Percentiles rank a stretch among this genome's conserved stretches.
Conservation (phyloP, 64 coral and sea anemone genomes). For the Catalaphyllia jardinei region DNA sequence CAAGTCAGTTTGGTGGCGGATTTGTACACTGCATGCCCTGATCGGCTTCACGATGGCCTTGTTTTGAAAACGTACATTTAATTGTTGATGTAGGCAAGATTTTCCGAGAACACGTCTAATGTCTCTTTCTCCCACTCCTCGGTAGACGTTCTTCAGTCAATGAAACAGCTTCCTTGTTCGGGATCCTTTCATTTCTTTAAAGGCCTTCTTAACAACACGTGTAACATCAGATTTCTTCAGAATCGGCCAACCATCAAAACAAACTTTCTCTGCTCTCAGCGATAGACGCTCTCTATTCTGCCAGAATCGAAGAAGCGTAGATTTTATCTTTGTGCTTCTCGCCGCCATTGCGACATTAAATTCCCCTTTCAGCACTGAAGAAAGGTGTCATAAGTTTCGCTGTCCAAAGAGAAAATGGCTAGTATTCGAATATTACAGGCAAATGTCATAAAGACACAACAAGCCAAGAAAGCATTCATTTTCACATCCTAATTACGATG, state of each 20-base stretch:
- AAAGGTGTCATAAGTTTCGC: too few relatives aligned
- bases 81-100: conserved; percentile 52
- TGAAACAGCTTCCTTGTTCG: conserved; percentile 58
- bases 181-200: conserved; percentile 57
- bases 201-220: conserved; percentile 30
- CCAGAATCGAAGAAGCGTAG: not conserved
- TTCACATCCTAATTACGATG: too few relatives aligned
- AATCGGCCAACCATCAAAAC: conserved; percentile 16
- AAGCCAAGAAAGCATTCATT: too few relatives aligned
- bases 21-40: conserved; percentile 46
- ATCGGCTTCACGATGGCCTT: conserved; percentile 21
- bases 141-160: conserved; percentile 34
- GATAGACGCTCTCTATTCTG: conserved; percentile 24
- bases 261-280: conserved; percentile 7
- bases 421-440: too few relatives aligned
- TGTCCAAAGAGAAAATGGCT: too few relatives aligned
- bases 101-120: conserved; percentile 47
- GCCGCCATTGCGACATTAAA: too few relatives aligned
- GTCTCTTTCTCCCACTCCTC: conserved; percentile 50
- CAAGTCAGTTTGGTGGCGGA: conserved; percentile 53
- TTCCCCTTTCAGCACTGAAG: too few relatives aligned
- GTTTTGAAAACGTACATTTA: too few relatives aligned
- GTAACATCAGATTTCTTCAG: conserved; percentile 47
- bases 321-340: too few relatives aligned
- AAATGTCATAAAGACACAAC: too few relatives aligned